These are phyloP conservation scores for Tuberolachnus salignus DNA, from an alignment of 2,888 invertebrate genomes.

Conservation along the genomic window DNA sequence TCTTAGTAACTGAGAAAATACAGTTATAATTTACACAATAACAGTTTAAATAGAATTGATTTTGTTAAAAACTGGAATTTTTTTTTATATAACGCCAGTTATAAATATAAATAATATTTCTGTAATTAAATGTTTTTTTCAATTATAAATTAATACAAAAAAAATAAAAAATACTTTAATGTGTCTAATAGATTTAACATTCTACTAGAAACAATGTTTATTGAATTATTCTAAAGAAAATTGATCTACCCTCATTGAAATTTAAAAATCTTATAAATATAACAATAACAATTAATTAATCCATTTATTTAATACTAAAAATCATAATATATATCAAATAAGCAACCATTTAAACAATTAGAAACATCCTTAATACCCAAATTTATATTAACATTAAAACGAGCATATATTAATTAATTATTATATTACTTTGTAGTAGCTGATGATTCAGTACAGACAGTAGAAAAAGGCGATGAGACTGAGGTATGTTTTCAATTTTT, in stretches of 20 bases:
- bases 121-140: no score
- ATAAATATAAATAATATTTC: no score
- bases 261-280: constrained; percentile 10
- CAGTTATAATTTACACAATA: no score
- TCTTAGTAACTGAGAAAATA: no score
- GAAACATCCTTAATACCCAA: constrained; percentile 17
- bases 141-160: no score
- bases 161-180: no score
- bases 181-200: no score
- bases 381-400: constrained; percentile 16
- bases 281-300: constrained; percentile 10
- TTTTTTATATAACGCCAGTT: no score
- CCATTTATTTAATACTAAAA: constrained; percentile 48
- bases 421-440: constrained; percentile 35
- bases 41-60: no score
- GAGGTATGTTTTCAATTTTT: constrained; percentile 29
- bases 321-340: constrained; percentile 41
- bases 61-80: no score
- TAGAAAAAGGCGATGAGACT: constrained; percentile 43
- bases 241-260: no score
- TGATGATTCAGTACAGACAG: constrained; percentile 24
- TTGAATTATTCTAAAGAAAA: no score
- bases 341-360: constrained; percentile 42
- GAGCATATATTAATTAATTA: not conserved
- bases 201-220: not conserved